Evolutionary conservation across 2,888 invertebrate species (phyloP).

Genomic region (Polia nebulosa): DNA sequence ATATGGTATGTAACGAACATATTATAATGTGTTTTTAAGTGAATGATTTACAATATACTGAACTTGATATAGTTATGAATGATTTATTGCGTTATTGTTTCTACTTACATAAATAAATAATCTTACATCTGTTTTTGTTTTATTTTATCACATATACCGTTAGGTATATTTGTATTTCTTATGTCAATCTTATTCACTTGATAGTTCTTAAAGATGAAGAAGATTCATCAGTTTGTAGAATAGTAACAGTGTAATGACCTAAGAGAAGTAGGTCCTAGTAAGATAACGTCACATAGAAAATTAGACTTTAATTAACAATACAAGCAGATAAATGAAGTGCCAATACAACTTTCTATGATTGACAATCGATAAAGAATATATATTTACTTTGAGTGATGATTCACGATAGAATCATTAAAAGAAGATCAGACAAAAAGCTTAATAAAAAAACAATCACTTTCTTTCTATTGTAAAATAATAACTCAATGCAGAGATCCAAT

Average conservation of each 20-base stretch:
- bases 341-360: constrained; percentile 25
- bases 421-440: constrained; percentile 40
- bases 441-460: constrained; percentile 68
- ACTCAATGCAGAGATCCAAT: constrained; percentile 77
- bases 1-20: constrained; percentile 7
- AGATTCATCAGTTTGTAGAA: neutral
- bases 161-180: constrained; percentile 1
- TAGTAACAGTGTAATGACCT: constrained; percentile 3
- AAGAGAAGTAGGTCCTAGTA: neutral
- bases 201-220: neutral
- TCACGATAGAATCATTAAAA: constrained; percentile 51
- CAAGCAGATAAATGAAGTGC: neutral
- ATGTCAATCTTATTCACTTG: neutral
- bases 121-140: neutral
- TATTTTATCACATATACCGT: constrained; percentile 1
- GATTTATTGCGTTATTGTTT: constrained; percentile 40
- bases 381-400: constrained; percentile 36
- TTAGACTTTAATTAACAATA: constrained; percentile 14
- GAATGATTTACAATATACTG: constrained; percentile 40
- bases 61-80: constrained; percentile 44
- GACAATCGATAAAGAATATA: constrained; percentile 25
- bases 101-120: constrained; percentile 40
- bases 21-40: constrained; percentile 8
- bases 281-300: constrained; percentile 1
- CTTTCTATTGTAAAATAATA: constrained; percentile 77